These are phyloP conservation scores for Phyllotis vaccarum DNA, from an alignment of 2,797 vertebrate species.

Conservation along the genomic window DNA sequence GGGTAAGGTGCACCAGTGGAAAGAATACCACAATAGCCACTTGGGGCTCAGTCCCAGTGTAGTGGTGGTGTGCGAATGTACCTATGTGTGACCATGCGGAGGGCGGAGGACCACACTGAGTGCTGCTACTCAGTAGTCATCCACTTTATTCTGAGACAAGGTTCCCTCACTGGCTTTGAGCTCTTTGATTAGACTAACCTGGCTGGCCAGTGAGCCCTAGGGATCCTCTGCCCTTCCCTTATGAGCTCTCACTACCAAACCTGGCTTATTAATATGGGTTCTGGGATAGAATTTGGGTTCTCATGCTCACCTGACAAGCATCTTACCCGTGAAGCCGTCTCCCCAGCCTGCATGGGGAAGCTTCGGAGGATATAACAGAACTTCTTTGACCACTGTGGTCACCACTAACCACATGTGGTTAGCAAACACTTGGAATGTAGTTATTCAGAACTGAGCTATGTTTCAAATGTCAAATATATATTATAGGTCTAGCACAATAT, in stretches of 20 bases:
- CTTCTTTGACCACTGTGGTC: neutral
- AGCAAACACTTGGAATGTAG: neutral
- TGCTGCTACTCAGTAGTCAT: neutral
- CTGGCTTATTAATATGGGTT: neutral
- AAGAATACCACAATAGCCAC: neutral
- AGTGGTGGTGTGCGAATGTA: neutral
- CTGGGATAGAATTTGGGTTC: neutral
- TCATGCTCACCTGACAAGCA: neutral
- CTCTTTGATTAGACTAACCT: neutral
- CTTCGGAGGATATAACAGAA: neutral
- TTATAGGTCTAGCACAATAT: neutral
- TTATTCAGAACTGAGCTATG: neutral
- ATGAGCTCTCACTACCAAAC: neutral
- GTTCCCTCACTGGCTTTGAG: neutral
- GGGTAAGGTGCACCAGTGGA: fast-evolving
- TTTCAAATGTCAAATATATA: neutral
- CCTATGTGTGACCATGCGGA: neutral
- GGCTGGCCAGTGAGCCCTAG: neutral
- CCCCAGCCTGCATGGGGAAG: neutral
- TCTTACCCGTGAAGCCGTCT: neutral
- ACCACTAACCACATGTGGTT: neutral
- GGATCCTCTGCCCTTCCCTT: neutral
- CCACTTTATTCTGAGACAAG: neutral
- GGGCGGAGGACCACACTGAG: neutral
- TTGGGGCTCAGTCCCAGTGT: neutral